Percentiles rank a stretch among this genome's conserved stretches.
These are phyloP conservation scores for Halcyon badia DNA, from an alignment of 2,797 vertebrate species.

Conservation along the genomic window DNA sequence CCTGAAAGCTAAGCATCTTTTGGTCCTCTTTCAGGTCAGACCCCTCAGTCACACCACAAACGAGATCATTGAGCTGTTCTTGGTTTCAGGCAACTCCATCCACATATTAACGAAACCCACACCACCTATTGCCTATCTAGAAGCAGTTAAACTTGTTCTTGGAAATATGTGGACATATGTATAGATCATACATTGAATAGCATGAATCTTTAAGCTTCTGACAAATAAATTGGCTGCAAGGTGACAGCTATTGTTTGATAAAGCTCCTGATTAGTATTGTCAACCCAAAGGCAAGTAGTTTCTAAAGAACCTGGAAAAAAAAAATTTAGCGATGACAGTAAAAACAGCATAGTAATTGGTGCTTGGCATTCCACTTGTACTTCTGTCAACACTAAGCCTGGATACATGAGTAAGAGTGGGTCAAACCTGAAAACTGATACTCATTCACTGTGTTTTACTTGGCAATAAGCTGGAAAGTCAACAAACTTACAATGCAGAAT, in stretches of 20 bases:
- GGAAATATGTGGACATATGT: not conserved
- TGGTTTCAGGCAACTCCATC: not conserved
- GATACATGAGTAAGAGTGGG: not conserved
- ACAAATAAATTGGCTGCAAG: not conserved
- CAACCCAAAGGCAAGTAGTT: slow-evolving; percentile 17
- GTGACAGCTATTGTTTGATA: not conserved
- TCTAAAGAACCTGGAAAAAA: not conserved
- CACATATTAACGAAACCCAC: not conserved
- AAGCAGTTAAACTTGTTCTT: not conserved
- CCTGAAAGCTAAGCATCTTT: not conserved
- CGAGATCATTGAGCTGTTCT: not conserved
- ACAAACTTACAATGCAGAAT: not conserved
- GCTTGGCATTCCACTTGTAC: not conserved
- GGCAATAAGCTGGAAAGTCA: not conserved
- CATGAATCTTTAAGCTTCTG: not conserved
- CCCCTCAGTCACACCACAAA: not conserved
- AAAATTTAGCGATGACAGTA: not conserved
- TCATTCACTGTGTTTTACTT: not conserved
- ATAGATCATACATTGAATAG: not conserved
- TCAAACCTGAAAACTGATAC: not conserved
- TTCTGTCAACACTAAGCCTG: not conserved
- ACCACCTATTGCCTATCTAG: not conserved
- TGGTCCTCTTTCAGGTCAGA: not conserved
- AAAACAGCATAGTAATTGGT: not conserved
- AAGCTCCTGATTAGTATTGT: not conserved